Evolutionary conservation across 2,113 vertebrate species (phyloP).

Genomic region (Petrocephalus microphthalmus): DNA sequence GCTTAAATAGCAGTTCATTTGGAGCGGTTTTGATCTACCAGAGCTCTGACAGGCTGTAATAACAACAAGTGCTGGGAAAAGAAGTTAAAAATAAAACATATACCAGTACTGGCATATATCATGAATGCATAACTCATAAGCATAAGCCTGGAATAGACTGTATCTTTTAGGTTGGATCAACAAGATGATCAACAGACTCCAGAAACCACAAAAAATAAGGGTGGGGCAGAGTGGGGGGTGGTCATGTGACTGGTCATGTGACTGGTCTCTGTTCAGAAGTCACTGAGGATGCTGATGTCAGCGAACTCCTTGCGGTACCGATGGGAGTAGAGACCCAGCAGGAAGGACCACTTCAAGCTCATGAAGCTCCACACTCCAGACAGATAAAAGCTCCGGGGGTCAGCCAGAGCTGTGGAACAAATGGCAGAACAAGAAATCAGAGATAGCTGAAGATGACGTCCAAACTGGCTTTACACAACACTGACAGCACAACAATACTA

Average conservation of each 20-base stretch:
- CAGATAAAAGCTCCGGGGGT: constrained; percentile 78
- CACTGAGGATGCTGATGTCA: constrained; percentile 87
- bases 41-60: neutral
- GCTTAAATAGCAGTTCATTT: neutral
- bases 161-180: neutral
- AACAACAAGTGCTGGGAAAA: neutral
- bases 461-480: neutral
- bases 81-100: neutral
- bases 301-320: constrained; percentile 84
- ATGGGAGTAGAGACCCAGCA: constrained; percentile 67
- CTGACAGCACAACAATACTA: neutral
- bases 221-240: neutral
- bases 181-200: neutral
- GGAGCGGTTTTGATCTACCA: neutral
- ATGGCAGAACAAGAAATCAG: neutral
- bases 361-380: constrained; percentile 86
- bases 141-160: neutral
- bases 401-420: constrained; percentile 59
- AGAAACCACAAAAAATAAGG: neutral
- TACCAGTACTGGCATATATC: neutral
- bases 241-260: neutral
- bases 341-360: constrained; percentile 79
- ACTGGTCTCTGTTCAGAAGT: constrained; percentile 64
- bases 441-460: neutral
- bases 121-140: neutral